Evolutionary conservation across 2,888 invertebrate genomes (phyloP), one percentile per base, ranked within the genome.

Genomic region (Mythimna impura): DNA sequence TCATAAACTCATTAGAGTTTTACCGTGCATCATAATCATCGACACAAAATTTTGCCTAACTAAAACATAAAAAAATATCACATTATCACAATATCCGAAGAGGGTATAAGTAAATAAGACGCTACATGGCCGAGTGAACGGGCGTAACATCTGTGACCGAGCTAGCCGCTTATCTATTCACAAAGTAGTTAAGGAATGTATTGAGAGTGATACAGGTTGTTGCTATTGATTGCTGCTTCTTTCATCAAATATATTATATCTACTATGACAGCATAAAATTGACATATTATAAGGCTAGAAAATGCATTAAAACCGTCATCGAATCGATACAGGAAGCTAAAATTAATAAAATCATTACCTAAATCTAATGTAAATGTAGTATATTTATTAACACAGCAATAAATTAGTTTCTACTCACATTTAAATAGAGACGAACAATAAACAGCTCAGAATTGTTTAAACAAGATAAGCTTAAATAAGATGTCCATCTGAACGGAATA

Each of bases 381-480:
- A 55, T 43, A 34, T 47, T 47, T 17, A 77, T 30, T 22, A 65
- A 76, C 36, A 30, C 61, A 58, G 14, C 9, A 25, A 78, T 72
- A 78, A 72, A 72, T 78, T 50, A 40, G 63, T 61, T 61, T 63
- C 40, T n/a, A 54, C 30, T 17, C n/a, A 43, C 9, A 78, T 55
- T 55, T 61, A 60, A 67, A 55, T 34, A 52, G 9, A 70, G 52
- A 57, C 43, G 34, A 83, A 71, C 20, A 47, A 58, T 67, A 82
- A 65, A 81, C 62, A 63, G 36, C 30, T 75, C 68, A 69, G 50
- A 40, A 79, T 75, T 66, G 71, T 68, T 71, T 83, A 71, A 75
- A 71, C 55, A 68, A 82, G 73, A 80, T 78, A 58, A 79, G 60
- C 43, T 64, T 67, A 73, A 81, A 71, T 52, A 71, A 76, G 71